Evolutionary conservation across 2,888 invertebrate species (phyloP).

Genomic region (Drosophila limbata): DNA sequence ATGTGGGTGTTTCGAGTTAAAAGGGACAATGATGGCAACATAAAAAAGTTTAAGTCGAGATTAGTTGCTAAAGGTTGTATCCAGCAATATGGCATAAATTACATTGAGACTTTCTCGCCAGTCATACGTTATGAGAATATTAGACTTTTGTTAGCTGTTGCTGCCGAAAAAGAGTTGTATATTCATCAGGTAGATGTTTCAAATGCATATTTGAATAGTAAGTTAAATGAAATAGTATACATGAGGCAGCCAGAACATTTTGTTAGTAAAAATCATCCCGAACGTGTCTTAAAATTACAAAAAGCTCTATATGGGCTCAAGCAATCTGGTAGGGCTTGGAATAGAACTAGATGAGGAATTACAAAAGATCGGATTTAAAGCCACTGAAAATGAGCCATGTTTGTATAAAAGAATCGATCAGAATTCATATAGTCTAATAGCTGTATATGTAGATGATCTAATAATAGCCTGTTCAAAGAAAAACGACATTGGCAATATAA

Average conservation of each 20-base stretch:
- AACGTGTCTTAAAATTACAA: conserved; percentile 45
- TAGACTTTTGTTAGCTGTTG: conserved; percentile 46
- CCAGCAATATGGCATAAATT: not conserved
- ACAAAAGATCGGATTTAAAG: not conserved
- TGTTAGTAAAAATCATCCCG: conserved; percentile 30
- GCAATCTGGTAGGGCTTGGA: conserved; percentile 59
- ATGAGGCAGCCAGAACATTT: conserved; percentile 51
- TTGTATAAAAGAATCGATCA: not conserved
- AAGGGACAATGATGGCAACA: not conserved
- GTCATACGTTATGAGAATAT: conserved; percentile 1
- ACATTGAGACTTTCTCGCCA: conserved; percentile 2
- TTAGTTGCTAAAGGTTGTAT: conserved; percentile 1
- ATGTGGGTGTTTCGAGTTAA: conserved; percentile 8
- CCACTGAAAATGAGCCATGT: not conserved
- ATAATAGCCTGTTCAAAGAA: not conserved
- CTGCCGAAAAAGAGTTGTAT: conserved; percentile 38
- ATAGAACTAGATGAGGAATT: conserved; percentile 33
- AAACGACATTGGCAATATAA: not conserved
- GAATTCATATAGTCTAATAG: conserved; percentile 1
- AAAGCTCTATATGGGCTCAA: conserved; percentile 62
- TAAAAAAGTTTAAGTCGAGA: not conserved
- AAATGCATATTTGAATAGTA: conserved; percentile 49
- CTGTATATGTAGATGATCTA: conserved; percentile 1
- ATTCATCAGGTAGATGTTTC: conserved; percentile 55
- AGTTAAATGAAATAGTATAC: conserved; percentile 41